Conservation (phyloP, 1,140 invertebrate genomes). For the Lasioglossum albipes region DNA sequence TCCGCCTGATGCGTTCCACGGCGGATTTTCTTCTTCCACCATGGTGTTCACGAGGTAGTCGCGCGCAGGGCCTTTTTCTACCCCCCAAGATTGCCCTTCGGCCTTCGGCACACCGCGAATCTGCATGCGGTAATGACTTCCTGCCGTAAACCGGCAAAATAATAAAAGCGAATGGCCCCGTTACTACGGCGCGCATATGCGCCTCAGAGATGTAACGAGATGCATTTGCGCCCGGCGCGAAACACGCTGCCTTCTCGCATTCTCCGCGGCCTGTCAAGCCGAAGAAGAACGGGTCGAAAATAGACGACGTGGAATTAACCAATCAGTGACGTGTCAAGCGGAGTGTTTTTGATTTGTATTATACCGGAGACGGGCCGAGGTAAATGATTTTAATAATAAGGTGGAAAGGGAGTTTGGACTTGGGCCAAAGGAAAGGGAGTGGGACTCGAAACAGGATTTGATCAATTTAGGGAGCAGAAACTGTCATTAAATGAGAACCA, state of each 20-base stretch:
- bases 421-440: background rate
- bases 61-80: conserved; percentile 33
- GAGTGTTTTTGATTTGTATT: background rate
- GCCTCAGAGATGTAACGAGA: conserved; percentile 43
- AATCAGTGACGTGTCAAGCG: background rate
- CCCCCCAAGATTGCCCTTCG: conserved; percentile 45
- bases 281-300: background rate
- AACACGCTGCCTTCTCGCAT: background rate
- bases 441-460: no score
- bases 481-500: background rate
- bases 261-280: background rate
- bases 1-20: background rate
- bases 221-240: conserved; percentile 21
- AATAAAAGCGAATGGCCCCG: conserved; percentile 63
- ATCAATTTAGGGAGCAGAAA: no score
- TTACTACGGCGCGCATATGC: conserved; percentile 34
- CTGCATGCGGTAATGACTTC: conserved; percentile 73
- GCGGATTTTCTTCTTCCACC: conserved; percentile 1
- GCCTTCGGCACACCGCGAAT: conserved; percentile 60
- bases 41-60: conserved; percentile 4
- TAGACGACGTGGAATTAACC: background rate
- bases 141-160: conserved; percentile 65
- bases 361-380: background rate
- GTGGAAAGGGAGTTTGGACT: background rate
- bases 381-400: background rate